Base-by-base conservation (phyloP, 2,113 vertebrate genomes). In the Corythaixoides concolor region DNA sequence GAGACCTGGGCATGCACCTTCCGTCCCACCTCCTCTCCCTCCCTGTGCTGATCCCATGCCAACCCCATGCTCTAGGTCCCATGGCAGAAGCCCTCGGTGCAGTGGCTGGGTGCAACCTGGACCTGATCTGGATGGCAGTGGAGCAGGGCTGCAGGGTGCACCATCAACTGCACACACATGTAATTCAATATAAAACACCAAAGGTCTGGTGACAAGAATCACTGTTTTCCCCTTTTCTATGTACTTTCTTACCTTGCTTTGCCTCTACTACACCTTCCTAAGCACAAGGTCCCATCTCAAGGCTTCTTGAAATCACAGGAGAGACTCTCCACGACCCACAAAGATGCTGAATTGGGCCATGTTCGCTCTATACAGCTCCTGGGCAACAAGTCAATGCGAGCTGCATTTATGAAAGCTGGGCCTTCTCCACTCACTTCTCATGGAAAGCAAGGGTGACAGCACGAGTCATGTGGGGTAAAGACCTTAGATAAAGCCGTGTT, bases 121-220 rank as follows among this genome's bases (percentile, higher is more conserved):
- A 20, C 27, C n/a, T 21, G 8, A 7, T 16, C 47, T 62, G 72
- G 26, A 5, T 62, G 35, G 20, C 50, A 28, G 39, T 11, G 18
- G 9, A 69, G 15, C 21, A 68, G 49, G 13, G 9, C 43, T 84
- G 33, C 32, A 33, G 37, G 3, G 11, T 53, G 52, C 64, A 58
- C 35, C 15, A 9, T 37, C 41, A 58, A 7, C 28, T n/a, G 20
- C 43, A 43, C 8, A 1, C 2, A 10, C 1, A 0, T 35, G 4
- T 10, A 47, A 26, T 23, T 62, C 58, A 37, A 1, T 12, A 12
- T 27, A 12, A 60, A 96, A 30, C 14, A 7, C 12, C 9, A 20
- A 33, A 58, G 32, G 26, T 82, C n/a, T 85, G 41, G 21, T 2
- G 6, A 58, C 68, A 89, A 72, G 2, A 26, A 12, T 5, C 1